Base-by-base conservation (phyloP, 2,888 invertebrate genomes). In the Synergus japonicus region DNA sequence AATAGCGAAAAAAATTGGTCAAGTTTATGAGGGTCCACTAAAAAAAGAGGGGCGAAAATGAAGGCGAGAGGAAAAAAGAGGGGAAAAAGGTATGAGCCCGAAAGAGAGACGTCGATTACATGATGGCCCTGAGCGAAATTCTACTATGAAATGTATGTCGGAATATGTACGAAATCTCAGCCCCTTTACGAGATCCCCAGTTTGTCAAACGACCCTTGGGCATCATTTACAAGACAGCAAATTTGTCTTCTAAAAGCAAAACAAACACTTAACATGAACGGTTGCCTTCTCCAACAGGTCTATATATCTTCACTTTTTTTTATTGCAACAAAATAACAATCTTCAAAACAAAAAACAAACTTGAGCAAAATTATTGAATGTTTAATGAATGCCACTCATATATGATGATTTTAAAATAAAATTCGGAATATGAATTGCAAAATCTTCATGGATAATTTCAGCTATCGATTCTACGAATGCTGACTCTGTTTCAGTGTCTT, bases 181-280 rank as follows among this genome's bases (percentile, higher is more conserved):
- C 86, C 87, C 86, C 84, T 85, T 83, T 60, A 81, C 83, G 78
- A 89, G 87, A 87, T 88, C 87, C 87, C 88, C 85, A 88, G 89
- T 89, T 90, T 90, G 90, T 90, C 89, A 90, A 88, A 88, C 88
- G 90, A 90, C 91, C 91, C 90, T 89, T 84, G 86, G 89, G 89
- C 88, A 88, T 90, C 89, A 88, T 86, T 90, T 91, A 90, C 91
- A 88, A 89, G 89, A 90, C 91, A 89, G 90, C 90, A 89, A 91
- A 91, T 91, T 91, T 91, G 91, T 91, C 90, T 88, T 87, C 89
- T 90, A 90, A 88, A 90, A 89, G 90, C 88, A 90, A 91, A 91
- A 91, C 91, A 91, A 91, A 88, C 89, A 85, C 87, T 87, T 85
- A 84, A 85, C 83, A 85, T 84, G 83, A 83, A 84, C 83, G 83